Evolutionary conservation across 2,888 invertebrate genomes (phyloP).

Genomic region (Coleophora flavipennella): DNA sequence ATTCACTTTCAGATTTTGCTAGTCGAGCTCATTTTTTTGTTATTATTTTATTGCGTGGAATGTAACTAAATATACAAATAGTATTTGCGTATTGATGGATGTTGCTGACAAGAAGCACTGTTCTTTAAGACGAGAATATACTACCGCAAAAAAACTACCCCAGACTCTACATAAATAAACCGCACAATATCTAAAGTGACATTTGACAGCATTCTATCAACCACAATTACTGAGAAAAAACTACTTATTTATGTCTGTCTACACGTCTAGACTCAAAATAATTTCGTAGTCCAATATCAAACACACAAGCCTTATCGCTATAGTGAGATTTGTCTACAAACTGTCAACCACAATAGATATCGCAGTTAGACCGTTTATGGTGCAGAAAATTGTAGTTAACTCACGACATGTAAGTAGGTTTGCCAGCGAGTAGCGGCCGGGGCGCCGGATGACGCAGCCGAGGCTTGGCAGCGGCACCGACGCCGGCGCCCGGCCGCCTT

Average conservation of each 20-base stretch:
- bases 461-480: slow-evolving; percentile 53
- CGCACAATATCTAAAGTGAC: too few relatives aligned
- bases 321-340: neutral
- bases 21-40: slow-evolving; percentile 41
- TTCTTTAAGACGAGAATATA: too few relatives aligned
- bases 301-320: neutral
- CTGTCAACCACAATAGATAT: neutral
- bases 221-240: too few relatives aligned
- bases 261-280: too few relatives aligned
- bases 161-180: too few relatives aligned
- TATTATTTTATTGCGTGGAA: slow-evolving; percentile 53
- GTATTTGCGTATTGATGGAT: too few relatives aligned
- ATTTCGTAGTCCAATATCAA: neutral
- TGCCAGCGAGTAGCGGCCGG: slow-evolving; percentile 52
- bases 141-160: too few relatives aligned
- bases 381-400: slow-evolving; percentile 44
- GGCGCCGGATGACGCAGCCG: slow-evolving; percentile 52
- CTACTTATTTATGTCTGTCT: too few relatives aligned
- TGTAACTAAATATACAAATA: slow-evolving; percentile 17
- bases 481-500: slow-evolving; percentile 35
- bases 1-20: slow-evolving; percentile 68
- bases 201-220: too few relatives aligned
- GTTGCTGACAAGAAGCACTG: too few relatives aligned
- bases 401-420: slow-evolving; percentile 34
- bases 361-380: slow-evolving; percentile 34